Conservation (phyloP, 2,797 vertebrate species). For the Trematomus bernacchii region DNA sequence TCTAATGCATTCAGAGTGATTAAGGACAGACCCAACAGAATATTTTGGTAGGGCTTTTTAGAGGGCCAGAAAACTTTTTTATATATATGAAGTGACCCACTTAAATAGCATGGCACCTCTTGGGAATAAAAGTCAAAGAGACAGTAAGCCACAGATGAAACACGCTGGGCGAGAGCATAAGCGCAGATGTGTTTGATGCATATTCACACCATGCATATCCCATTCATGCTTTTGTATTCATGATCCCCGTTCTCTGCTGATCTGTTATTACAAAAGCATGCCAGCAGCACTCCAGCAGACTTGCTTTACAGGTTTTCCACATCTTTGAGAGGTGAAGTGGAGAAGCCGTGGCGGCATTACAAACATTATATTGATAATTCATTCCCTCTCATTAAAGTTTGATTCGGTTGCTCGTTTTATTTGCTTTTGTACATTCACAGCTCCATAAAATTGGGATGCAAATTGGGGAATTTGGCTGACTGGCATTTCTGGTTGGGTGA, state of each 20-base stretch:
- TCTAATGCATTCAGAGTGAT: slow-evolving; percentile 65
- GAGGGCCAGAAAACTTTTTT: slow-evolving; percentile 52
- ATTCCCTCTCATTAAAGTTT: slow-evolving; percentile 67
- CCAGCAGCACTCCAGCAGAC: slow-evolving; percentile 63
- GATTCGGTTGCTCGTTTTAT: slow-evolving; percentile 42
- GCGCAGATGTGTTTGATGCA: slow-evolving; percentile 68
- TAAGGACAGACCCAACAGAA: slow-evolving; percentile 57
- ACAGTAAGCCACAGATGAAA: slow-evolving; percentile 47
- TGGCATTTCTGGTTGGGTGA: slow-evolving; percentile 30
- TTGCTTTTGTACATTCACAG: slow-evolving; percentile 43
- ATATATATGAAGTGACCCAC: slow-evolving; percentile 59
- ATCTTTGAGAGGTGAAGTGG: slow-evolving; percentile 59
- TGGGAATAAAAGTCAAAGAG: slow-evolving; percentile 56
- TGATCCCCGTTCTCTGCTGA: slow-evolving; percentile 70
- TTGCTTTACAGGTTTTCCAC: slow-evolving; percentile 63
- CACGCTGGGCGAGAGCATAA: too few species aligned
- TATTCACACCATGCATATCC: slow-evolving; percentile 67
- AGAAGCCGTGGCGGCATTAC: slow-evolving; percentile 45
- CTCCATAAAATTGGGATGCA: slow-evolving; percentile 53
- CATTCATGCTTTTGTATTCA: slow-evolving; percentile 73
- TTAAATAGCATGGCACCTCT: slow-evolving; percentile 45
- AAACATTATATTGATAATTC: slow-evolving; percentile 64
- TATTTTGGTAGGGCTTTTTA: slow-evolving; percentile 50
- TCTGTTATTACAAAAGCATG: slow-evolving; percentile 70
- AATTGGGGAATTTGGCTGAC: slow-evolving; percentile 36